phyloP scores from a whole-genome alignment of 37 sponge, comb jelly and placozoan species.

The Cladorhizidae sp. region DNA sequence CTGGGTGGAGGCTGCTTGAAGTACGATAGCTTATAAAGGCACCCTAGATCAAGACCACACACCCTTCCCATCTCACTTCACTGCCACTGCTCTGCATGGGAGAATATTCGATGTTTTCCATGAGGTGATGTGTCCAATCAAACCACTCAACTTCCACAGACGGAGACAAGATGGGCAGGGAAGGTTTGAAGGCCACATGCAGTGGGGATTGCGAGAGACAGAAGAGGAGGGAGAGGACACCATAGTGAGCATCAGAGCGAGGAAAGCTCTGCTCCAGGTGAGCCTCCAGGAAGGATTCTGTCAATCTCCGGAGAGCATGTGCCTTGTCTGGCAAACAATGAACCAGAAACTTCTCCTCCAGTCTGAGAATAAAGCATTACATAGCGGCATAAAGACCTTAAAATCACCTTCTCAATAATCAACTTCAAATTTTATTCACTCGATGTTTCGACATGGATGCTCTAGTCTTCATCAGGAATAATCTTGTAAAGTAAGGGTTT shows the following conservation, averaged over 20 bases:
- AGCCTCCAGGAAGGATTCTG: slow-evolving; percentile 18
- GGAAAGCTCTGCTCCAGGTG: slow-evolving; percentile 19
- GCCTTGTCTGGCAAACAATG: slow-evolving; percentile 61
- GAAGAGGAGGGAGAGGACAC: slow-evolving; percentile 46
- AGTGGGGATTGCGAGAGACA: slow-evolving; percentile 48
- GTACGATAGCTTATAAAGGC: too few species aligned
- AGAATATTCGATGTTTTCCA: slow-evolving; percentile 58
- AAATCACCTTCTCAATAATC: too few species aligned
- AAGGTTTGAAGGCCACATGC: slow-evolving; percentile 1
- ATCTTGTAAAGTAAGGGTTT: too few species aligned
- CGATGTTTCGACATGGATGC: too few species aligned
- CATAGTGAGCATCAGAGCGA: slow-evolving; percentile 66
- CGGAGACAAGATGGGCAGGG: neutral
- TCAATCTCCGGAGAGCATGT: slow-evolving; percentile 29
- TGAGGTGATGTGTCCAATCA: slow-evolving; percentile 66
- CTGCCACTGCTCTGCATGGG: slow-evolving; percentile 4
- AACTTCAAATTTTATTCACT: too few species aligned
- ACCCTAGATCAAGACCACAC: neutral
- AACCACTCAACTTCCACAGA: slow-evolving; percentile 16
- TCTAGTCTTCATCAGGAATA: too few species aligned
- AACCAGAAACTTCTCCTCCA: slow-evolving; percentile 51
- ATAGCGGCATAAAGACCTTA: neutral
- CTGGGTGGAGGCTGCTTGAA: too few species aligned
- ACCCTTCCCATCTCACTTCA: slow-evolving; percentile 5
- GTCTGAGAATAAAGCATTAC: slow-evolving; percentile 15